These are phyloP conservation scores for Esox lucius DNA, from an alignment of 2,797 vertebrate genomes.

Conservation along the genomic window DNA sequence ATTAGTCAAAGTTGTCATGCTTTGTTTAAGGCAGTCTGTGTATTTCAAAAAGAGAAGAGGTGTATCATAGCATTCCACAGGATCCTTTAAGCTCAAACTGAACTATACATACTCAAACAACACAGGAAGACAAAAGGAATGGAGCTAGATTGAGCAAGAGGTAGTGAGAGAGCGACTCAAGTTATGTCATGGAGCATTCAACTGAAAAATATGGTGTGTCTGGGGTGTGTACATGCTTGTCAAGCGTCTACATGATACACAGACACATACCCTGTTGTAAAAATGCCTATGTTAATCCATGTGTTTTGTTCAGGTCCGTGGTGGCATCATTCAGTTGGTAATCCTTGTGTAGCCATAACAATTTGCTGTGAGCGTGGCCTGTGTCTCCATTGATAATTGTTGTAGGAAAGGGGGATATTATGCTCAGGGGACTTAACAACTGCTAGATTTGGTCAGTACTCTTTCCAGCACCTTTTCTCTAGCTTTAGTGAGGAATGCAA, in stretches of 20 bases:
- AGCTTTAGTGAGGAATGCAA: background rate
- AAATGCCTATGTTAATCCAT: background rate
- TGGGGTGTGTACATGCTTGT: background rate
- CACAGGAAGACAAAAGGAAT: background rate
- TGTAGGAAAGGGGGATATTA: too few relatives aligned
- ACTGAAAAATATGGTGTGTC: background rate
- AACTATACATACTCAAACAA: conserved; percentile 7
- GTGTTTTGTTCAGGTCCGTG: background rate
- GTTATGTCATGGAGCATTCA: background rate
- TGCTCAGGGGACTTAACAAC: background rate
- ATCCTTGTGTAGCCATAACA: too few relatives aligned
- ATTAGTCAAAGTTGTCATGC: too few relatives aligned
- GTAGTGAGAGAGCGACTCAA: background rate
- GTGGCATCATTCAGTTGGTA: background rate
- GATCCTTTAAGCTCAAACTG: conserved; percentile 17
- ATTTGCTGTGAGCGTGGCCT: too few relatives aligned
- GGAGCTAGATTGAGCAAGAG: background rate
- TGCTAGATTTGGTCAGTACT: background rate
- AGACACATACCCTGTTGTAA: too few relatives aligned
- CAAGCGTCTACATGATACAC: too few relatives aligned
- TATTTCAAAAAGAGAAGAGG: background rate
- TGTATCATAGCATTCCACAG: conserved; percentile 10
- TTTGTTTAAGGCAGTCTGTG: background rate
- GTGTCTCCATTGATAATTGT: too few relatives aligned
- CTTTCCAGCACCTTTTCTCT: background rate